Base-by-base conservation (phyloP, 2,113 vertebrate genomes). In the Bucco capensis region DNA sequence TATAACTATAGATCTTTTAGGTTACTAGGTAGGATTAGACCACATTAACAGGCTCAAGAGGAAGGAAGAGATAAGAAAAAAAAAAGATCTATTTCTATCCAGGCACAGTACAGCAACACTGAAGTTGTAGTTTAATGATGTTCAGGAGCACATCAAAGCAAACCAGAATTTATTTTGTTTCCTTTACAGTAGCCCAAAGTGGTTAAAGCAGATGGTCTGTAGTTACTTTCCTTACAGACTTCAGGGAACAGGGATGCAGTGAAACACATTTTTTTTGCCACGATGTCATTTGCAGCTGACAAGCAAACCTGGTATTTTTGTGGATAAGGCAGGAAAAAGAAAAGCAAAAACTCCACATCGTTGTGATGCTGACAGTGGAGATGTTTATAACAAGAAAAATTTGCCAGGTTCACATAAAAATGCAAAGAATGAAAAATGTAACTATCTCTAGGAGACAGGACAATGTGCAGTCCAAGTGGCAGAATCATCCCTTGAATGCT, bases 21-120 rank as follows among this genome's bases (percentile, higher is more conserved):
- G 84, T 79, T 92, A 80, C 30, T 47, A 12, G 31, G 66, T 85
- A 77, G 83, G 56, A 94, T 95, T 83, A 86, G 74, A 70, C 54
- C 69, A 56, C 79, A 88, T 92, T 95, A 94, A 96, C 74, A 83
- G 83, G 83, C 83, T 96, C 60, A 81, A 86, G 85, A 96, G 30
- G 64, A 91, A 54, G 47, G 66, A 73, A 57, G 0, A 92, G 72
- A 94, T 89, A 95, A 66, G 94, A 86, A 92, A 97, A 94, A 86
- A 92, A 97, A 94, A 79, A 46, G 19, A 93, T 81, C 66, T 75
- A 38, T 86, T 96, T 89, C 87, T 65, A 87, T 47, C 64, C 89
- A 53, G 85, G 46, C 44, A 77, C n/a, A 1, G 3, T 75, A 78
- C 21, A 47, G 57, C 40, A 72, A 86, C 60, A 8, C 70, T 87